Evolutionary conservation across 2,888 invertebrate genomes (phyloP).

Genomic region (Himalopsyche tibetana): DNA sequence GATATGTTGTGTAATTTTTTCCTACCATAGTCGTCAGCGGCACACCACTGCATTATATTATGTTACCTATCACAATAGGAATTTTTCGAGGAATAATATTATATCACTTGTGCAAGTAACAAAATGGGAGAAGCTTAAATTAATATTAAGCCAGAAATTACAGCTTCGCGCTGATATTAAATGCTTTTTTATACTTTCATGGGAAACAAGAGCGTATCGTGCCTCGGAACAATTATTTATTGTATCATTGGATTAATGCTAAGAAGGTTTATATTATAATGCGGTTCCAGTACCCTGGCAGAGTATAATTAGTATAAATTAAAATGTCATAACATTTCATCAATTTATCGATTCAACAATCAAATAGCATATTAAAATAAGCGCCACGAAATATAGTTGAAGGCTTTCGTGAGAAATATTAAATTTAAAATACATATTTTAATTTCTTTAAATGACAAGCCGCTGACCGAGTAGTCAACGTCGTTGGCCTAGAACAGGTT

Average conservation of each 20-base stretch:
- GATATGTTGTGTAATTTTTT: neutral
- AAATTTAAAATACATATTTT: too few relatives aligned
- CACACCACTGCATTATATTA: conserved; percentile 48
- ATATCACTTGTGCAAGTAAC: conserved; percentile 33
- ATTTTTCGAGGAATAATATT: conserved; percentile 29
- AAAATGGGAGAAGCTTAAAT: conserved; percentile 47
- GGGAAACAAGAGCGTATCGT: conserved; percentile 43
- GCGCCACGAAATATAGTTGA: too few relatives aligned
- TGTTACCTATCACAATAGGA: conserved; percentile 45
- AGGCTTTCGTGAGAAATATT: too few relatives aligned
- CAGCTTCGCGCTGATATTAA: conserved; percentile 57
- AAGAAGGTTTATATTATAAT: neutral
- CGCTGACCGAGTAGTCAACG: too few relatives aligned
- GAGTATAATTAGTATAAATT: neutral
- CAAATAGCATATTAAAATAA: too few relatives aligned
- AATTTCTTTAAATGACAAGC: too few relatives aligned
- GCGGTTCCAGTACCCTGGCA: neutral
- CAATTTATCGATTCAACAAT: too few relatives aligned
- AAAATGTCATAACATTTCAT: too few relatives aligned
- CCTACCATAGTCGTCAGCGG: neutral
- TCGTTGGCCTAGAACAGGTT: too few relatives aligned
- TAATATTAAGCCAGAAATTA: conserved; percentile 53
- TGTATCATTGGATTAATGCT: conserved; percentile 33
- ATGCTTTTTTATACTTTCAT: conserved; percentile 48
- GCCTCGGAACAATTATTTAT: conserved; percentile 32